These are phyloP conservation scores for Lumbricus terrestris DNA, from an alignment of 2,888 invertebrate species.

Conservation along the genomic window DNA sequence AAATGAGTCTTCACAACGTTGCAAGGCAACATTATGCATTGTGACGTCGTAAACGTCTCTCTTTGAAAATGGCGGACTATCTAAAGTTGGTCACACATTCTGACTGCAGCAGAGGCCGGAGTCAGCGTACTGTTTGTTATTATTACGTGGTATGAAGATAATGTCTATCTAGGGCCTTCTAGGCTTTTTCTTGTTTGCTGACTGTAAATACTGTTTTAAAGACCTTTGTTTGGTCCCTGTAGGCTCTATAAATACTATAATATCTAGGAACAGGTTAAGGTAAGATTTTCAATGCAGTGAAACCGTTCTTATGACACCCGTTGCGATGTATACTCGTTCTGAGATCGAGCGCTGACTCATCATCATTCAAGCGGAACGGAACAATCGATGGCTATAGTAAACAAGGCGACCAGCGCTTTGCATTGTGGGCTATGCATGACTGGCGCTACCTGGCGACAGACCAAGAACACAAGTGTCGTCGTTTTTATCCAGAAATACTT, in stretches of 20 bases:
- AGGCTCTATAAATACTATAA: neutral
- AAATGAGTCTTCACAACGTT: too few species aligned
- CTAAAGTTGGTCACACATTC: too few species aligned
- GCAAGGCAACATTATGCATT: too few species aligned
- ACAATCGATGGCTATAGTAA: neutral
- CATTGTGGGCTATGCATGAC: neutral
- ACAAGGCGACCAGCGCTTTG: neutral
- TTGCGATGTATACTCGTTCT: neutral
- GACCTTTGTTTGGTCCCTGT: neutral
- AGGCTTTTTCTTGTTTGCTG: neutral
- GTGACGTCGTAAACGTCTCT: too few species aligned
- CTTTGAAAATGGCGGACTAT: too few species aligned
- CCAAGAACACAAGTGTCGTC: neutral
- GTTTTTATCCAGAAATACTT: too few species aligned
- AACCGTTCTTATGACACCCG: neutral
- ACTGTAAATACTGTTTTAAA: neutral
- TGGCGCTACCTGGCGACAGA: neutral
- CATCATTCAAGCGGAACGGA: neutral
- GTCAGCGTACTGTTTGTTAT: too few species aligned
- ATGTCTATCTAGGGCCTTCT: neutral
- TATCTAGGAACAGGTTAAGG: neutral
- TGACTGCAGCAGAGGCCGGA: too few species aligned
- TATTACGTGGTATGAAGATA: too few species aligned
- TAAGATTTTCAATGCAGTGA: neutral
- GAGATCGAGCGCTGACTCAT: neutral